Evolutionary conservation across 2,113 vertebrate species (phyloP), one percentile per base, ranked within the genome.

Genomic region (Caranx melampygus): DNA sequence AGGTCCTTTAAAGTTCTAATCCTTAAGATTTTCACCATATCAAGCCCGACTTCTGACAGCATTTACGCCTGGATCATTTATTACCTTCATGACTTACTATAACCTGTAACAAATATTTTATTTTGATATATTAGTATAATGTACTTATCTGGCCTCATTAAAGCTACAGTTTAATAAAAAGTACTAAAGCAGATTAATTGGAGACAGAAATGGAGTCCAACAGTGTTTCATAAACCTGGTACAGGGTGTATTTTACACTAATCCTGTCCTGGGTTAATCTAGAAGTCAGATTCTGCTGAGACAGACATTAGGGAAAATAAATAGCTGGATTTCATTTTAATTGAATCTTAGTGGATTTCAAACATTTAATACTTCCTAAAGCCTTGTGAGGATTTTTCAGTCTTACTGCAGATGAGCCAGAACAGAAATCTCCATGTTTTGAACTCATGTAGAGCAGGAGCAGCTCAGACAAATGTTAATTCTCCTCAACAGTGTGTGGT

Each of bases 191-290:
- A 45, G 47, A 81, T 67, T 57, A 58, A 62, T 42, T 54, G 35
- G 59, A 68, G 74, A n/a, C 49, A 52, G 58, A 71, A 64, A 61
- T 72, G 7, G 15, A 51, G 34, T 72, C 42, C 34, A 52, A 5
- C 35, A 62, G 42, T 6, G 70, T 54, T 59, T 81, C 47, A 55
- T 15, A 71, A 61, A 79, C 57, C 71, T 68, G 80, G 66, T 81
- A 57, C n/a, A 6, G 26, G 26, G 14, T 31, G 66, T 65, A 45
- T 66, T 76, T 69, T 34, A 58, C 8, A 6, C 34, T 75, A 86
- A 88, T 90, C 86, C 83, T 57, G 12, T 26, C 67, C 63, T 5
- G 72, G 71, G 67, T 70, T 81, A 61, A 88, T 78, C 69, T 72
- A 34, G 13, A 21, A 77, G 73, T 77, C 34, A 37, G 18, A 55